phyloP scores from a whole-genome alignment of 2,797 vertebrate genomes.

The Rhinogobio ventralis region DNA sequence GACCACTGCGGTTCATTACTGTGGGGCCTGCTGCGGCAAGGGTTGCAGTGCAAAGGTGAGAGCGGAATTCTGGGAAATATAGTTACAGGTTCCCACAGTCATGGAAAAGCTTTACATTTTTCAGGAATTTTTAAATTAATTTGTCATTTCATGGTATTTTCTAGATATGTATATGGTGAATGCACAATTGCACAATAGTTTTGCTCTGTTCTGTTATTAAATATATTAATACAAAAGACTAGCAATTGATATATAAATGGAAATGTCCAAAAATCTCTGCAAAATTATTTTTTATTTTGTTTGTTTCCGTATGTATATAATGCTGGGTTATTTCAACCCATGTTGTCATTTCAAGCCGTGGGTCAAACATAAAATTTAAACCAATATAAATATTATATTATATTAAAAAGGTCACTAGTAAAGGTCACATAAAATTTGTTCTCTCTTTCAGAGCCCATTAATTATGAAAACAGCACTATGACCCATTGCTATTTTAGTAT shows the following conservation, averaged over 20 bases:
- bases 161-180: too few relatives aligned
- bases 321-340: too few relatives aligned
- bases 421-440: too few relatives aligned
- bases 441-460: too few relatives aligned
- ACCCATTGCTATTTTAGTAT: background rate
- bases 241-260: background rate
- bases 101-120: background rate
- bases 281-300: background rate
- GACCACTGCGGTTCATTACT: conserved; percentile 96
- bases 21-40: conserved; percentile 94
- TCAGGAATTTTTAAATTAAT: background rate
- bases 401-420: too few relatives aligned
- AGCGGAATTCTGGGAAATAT: background rate
- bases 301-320: too few relatives aligned
- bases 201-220: background rate
- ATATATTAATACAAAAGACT: background rate
- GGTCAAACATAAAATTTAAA: too few relatives aligned
- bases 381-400: too few relatives aligned
- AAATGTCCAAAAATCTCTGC: background rate
- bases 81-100: background rate
- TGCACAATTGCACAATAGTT: background rate
- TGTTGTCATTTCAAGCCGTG: too few relatives aligned
- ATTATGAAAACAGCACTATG: too few relatives aligned
- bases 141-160: background rate
- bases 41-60: conserved; percentile 96